Evolutionary conservation across 2,797 vertebrate species (phyloP).

Genomic region (Linurgus olivaceus): DNA sequence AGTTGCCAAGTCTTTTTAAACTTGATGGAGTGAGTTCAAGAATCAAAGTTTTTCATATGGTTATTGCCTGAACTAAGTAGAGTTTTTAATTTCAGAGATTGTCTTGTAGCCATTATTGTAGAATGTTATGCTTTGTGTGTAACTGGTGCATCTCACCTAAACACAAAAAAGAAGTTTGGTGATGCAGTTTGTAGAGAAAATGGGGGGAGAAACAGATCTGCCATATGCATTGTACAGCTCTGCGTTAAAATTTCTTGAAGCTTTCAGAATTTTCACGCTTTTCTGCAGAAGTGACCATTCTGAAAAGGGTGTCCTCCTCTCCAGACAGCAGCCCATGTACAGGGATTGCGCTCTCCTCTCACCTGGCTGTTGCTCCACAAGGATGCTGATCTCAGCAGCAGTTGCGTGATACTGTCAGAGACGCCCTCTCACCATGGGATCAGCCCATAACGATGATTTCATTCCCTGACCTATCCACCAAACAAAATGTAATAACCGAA

Average conservation of each 20-base stretch:
- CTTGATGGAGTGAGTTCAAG: background rate
- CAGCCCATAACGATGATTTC: background rate
- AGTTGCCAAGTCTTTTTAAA: background rate
- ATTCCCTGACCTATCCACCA: background rate
- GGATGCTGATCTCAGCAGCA: background rate
- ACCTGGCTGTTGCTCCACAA: background rate
- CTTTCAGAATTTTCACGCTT: background rate
- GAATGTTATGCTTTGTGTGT: background rate
- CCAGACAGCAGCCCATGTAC: fast-evolving
- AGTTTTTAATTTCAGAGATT: background rate
- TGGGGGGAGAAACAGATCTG: background rate
- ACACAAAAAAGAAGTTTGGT: background rate
- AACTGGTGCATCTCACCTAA: background rate
- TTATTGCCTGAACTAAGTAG: background rate
- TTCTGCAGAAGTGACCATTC: background rate
- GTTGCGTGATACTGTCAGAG: background rate
- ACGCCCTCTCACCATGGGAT: background rate
- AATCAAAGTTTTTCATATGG: background rate
- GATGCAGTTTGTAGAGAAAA: background rate
- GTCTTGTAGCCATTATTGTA: background rate
- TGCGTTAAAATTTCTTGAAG: background rate
- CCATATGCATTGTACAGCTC: background rate
- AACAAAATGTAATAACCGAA: background rate
- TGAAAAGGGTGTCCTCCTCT: background rate
- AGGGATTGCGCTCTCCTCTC: background rate